phyloP scores from a whole-genome alignment of 1,140 invertebrate species.

The honey bee (Apis mellifera) region DNA sequence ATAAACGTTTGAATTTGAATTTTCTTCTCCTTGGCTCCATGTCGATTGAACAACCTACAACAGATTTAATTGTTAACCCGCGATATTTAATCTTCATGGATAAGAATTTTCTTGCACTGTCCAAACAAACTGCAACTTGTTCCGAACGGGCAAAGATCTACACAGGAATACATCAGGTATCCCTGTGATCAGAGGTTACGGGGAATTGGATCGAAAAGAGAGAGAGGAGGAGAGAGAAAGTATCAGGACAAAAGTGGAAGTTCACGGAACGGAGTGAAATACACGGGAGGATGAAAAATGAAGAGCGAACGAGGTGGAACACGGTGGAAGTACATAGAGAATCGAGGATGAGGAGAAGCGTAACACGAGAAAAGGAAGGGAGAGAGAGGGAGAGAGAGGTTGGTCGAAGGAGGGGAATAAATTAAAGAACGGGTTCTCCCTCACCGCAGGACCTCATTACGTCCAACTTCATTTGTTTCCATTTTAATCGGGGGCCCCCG shows the following conservation, averaged over 20 bases:
- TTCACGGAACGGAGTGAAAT: no score
- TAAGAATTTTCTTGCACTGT: no score
- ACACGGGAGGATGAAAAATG: neutral
- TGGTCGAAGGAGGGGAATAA: constrained; percentile 68
- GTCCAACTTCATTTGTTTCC: constrained; percentile 74
- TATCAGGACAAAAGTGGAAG: neutral
- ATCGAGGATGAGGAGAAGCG: constrained; percentile 20
- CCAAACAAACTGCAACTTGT: no score
- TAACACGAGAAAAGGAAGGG: constrained; percentile 17
- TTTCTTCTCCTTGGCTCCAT: no score
- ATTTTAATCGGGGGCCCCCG: constrained; percentile 71
- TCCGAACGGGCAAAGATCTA: no score
- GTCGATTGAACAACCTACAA: no score
- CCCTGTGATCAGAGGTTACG: no score
- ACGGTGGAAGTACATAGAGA: constrained; percentile 5
- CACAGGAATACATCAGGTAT: no score
- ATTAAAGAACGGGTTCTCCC: constrained; percentile 77
- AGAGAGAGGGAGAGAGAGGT: constrained; percentile 16
- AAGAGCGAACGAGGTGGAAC: neutral
- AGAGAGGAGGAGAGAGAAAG: neutral
- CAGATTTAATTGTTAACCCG: no score
- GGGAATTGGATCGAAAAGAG: no score
- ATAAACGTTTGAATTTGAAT: no score
- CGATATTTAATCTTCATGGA: no score
- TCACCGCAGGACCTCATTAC: constrained; percentile 74